A percentile compares a stretch with the other conserved stretches of the same genome.
phyloP scores from a whole-genome alignment of 2,888 invertebrate genomes.

The Rugalucina vietnamica region DNA sequence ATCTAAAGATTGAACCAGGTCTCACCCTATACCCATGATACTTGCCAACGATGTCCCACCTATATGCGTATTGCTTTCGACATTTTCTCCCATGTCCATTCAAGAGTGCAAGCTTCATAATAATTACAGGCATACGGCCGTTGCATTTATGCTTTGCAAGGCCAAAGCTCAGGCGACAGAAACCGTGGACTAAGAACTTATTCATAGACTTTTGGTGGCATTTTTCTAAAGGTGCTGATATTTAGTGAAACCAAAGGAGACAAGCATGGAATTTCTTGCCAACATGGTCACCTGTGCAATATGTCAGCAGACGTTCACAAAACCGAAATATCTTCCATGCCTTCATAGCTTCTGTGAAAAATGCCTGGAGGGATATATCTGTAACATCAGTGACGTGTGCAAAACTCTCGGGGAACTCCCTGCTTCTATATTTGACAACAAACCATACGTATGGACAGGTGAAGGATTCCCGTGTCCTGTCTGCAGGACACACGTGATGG shows the following conservation, averaged over 20 bases:
- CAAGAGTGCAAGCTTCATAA: too few relatives aligned
- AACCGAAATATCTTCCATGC: conserved; percentile 59
- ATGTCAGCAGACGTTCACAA: conserved; percentile 55
- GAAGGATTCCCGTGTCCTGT: conserved; percentile 63
- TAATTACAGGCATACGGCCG: too few relatives aligned
- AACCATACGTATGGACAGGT: conserved; percentile 61
- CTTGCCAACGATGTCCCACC: too few relatives aligned
- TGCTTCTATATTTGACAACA: conserved; percentile 60
- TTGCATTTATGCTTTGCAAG: too few relatives aligned
- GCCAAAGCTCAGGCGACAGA: too few relatives aligned
- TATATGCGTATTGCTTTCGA: too few relatives aligned
- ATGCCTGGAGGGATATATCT: conserved; percentile 56
- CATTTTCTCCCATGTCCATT: too few relatives aligned
- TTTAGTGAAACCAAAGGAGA: not conserved
- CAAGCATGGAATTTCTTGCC: not conserved
- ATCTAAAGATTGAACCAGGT: too few relatives aligned
- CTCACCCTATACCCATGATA: too few relatives aligned
- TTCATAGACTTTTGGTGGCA: too few relatives aligned
- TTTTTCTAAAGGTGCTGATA: too few relatives aligned
- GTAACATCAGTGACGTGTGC: conserved; percentile 53
- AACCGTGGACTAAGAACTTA: too few relatives aligned
- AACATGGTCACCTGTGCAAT: conserved; percentile 57
- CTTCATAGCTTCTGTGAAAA: conserved; percentile 60
- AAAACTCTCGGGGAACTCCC: conserved; percentile 51
- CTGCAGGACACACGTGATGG: conserved; percentile 51